These are phyloP conservation scores for Xenopus borealis DNA, from an alignment of 2,113 vertebrate genomes.

Conservation along the genomic window DNA sequence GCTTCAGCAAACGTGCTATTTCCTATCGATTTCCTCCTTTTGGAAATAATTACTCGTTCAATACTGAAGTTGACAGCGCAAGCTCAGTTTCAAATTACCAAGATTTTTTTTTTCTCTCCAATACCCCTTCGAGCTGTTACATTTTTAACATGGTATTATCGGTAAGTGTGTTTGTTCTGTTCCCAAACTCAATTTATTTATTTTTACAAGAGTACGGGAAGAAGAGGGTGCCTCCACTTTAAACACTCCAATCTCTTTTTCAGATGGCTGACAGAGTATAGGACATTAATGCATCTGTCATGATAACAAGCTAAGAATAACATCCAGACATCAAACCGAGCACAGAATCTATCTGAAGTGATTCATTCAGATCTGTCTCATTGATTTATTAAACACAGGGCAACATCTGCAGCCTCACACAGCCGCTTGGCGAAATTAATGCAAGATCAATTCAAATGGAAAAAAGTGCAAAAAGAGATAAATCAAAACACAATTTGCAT, in stretches of 20 bases:
- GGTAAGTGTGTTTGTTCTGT: constrained; percentile 1
- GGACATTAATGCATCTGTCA: constrained; percentile 89
- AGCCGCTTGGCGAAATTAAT: constrained; percentile 78
- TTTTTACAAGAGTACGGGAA: constrained; percentile 54
- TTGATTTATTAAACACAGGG: constrained; percentile 86
- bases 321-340: constrained; percentile 84
- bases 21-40: constrained; percentile 59
- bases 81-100: constrained; percentile 21
- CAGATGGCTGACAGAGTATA: constrained; percentile 77
- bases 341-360: constrained; percentile 83
- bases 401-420: constrained; percentile 82
- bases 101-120: too few relatives aligned
- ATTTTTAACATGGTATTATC: constrained; percentile 5
- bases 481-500: constrained; percentile 84
- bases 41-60: constrained; percentile 59
- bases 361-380: constrained; percentile 85
- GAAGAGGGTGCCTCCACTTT: constrained; percentile 68
- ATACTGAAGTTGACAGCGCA: constrained; percentile 40
- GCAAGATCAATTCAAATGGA: constrained; percentile 85
- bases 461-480: constrained; percentile 80
- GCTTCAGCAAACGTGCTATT: constrained; percentile 50
- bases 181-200: constrained; percentile 54
- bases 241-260: constrained; percentile 74
- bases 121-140: background rate
- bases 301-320: constrained; percentile 92